A percentile compares a stretch with the other conserved stretches of the same genome.
Conservation (phyloP, 2,113 vertebrate species). For the Plecturocebus donacophilus region DNA sequence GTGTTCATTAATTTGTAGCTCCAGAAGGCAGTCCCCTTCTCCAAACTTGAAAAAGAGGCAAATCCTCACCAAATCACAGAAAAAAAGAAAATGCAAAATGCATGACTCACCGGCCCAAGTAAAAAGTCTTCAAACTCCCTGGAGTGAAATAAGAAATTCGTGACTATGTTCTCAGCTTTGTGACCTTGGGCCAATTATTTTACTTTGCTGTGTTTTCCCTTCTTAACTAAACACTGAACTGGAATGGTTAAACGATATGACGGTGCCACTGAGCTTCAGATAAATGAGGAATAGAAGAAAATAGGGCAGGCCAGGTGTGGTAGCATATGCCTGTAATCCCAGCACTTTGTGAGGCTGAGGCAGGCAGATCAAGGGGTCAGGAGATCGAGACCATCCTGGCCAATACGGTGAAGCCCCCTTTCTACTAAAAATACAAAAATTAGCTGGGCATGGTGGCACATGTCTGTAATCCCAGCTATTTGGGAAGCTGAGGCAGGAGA, state of each 20-base stretch:
- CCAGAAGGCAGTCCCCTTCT: constrained; percentile 14
- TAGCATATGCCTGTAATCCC: too few species aligned
- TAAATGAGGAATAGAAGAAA: neutral
- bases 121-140: neutral
- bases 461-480: too few species aligned
- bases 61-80: constrained; percentile 54
- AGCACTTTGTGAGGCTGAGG: too few species aligned
- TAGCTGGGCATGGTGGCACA: too few species aligned
- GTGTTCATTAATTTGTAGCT: constrained; percentile 70
- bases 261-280: neutral
- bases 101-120: neutral
- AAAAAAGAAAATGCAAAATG: neutral
- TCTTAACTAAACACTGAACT: neutral
- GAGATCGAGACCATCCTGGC: too few species aligned
- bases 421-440: too few species aligned
- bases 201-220: neutral
- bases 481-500: too few species aligned
- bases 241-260: neutral
- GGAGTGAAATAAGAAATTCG: neutral
- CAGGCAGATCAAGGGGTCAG: too few species aligned
- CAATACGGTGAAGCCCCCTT: too few species aligned
- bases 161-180: neutral
- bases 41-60: constrained; percentile 28
- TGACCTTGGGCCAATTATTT: neutral
- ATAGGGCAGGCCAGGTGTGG: neutral